Conservation (phyloP, 2,888 invertebrate genomes). For the Apamea monoglypha region DNA sequence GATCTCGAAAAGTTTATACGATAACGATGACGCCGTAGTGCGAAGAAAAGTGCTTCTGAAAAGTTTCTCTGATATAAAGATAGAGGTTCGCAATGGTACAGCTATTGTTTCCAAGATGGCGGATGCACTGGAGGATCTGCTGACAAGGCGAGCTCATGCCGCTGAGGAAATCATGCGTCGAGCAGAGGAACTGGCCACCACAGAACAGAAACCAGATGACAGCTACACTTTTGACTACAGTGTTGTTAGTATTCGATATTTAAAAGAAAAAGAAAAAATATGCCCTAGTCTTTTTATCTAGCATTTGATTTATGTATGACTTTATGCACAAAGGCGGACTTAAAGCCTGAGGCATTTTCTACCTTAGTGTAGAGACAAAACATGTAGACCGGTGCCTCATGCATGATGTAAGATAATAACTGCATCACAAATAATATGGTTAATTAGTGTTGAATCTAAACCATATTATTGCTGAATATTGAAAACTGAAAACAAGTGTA, state of each 20-base stretch:
- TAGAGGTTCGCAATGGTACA: constrained; percentile 79
- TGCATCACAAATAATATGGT: background rate
- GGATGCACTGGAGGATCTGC: constrained; percentile 75
- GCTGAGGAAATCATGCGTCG: constrained; percentile 83
- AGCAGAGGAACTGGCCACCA: constrained; percentile 80
- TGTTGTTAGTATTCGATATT: constrained; percentile 75
- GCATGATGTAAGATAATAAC: background rate
- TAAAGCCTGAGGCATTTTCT: background rate
- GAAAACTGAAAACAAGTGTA: background rate
- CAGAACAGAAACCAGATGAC: constrained; percentile 66
- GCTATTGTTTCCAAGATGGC: constrained; percentile 82
- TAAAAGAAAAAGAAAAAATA: background rate
- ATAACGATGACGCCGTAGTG: constrained; percentile 80
- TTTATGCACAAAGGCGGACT: background rate
- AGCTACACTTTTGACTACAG: constrained; percentile 80
- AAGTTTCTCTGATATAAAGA: constrained; percentile 78
- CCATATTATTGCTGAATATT: background rate
- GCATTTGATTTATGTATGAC: background rate
- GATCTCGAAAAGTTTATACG: constrained; percentile 77
- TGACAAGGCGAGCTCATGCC: constrained; percentile 76
- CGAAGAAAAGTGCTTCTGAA: constrained; percentile 77
- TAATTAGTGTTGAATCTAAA: background rate
- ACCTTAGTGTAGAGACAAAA: background rate
- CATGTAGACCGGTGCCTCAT: background rate
- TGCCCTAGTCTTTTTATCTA: background rate